phyloP scores from a whole-genome alignment of 64 coral and sea anemone species.

The Stichodactyla mertensii region DNA sequence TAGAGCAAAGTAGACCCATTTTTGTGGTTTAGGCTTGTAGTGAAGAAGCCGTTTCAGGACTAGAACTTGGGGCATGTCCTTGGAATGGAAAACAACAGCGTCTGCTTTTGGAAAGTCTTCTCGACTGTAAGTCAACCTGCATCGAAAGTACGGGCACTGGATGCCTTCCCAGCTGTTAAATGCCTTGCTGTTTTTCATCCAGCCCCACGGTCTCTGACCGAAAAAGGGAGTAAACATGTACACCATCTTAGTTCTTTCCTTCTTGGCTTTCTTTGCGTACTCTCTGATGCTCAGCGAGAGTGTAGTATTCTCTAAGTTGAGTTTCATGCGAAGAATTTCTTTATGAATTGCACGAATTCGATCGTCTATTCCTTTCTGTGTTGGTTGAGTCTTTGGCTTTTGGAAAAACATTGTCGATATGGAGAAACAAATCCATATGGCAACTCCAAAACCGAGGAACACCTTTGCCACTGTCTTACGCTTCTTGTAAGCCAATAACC shows the following conservation, averaged over 20 bases:
- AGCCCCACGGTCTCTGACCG: constrained; percentile 31
- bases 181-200: constrained; percentile 35
- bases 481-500: neutral
- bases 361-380: neutral
- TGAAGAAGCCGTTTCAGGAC: constrained; percentile 17
- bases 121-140: constrained; percentile 44
- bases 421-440: neutral
- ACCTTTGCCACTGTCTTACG: neutral
- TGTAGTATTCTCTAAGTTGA: neutral
- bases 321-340: constrained; percentile 15
- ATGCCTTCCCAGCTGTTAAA: constrained; percentile 43
- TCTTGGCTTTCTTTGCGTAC: neutral
- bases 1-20: constrained; percentile 53
- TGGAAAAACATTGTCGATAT: neutral
- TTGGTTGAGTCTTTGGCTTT: neutral
- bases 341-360: constrained; percentile 8
- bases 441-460: neutral
- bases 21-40: constrained; percentile 16
- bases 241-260: constrained; percentile 34
- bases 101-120: constrained; percentile 27
- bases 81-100: constrained; percentile 57
- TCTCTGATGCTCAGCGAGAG: neutral
- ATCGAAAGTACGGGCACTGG: constrained; percentile 27
- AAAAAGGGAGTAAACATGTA: constrained; percentile 45
- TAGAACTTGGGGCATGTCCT: constrained; percentile 36